Conservation (phyloP, 2,797 vertebrate genomes). For the Chromis chromis region DNA sequence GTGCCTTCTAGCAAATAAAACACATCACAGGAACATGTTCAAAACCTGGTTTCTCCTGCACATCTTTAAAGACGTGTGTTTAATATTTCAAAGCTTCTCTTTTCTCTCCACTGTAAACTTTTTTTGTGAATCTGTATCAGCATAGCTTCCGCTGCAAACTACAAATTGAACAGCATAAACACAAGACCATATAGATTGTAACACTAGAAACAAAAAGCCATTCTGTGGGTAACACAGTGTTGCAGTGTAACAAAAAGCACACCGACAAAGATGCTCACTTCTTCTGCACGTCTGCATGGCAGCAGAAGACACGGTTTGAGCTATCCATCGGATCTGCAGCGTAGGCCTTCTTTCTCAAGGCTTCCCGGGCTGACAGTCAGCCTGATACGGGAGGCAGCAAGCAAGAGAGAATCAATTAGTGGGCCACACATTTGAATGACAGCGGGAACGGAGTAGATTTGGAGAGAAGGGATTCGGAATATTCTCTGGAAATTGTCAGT, state of each 20-base stretch:
- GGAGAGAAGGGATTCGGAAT: conserved; percentile 38
- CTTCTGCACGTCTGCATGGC: conserved; percentile 29
- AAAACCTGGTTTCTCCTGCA: not conserved
- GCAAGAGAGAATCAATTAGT: conserved; percentile 78
- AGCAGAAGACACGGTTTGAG: conserved; percentile 38
- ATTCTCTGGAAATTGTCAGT: conserved; percentile 65
- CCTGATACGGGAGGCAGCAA: conserved; percentile 66
- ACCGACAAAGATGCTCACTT: conserved; percentile 17
- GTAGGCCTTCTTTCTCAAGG: conserved; percentile 48
- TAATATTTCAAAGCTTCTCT: conserved; percentile 30
- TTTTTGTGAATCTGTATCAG: conserved; percentile 37
- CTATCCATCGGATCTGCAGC: conserved; percentile 74
- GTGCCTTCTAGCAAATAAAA: too few relatives aligned
- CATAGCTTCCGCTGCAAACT: conserved; percentile 34
- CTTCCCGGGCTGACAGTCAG: conserved; percentile 69
- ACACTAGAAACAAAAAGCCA: conserved; percentile 29
- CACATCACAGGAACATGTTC: too few relatives aligned
- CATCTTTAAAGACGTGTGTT: conserved; percentile 13
- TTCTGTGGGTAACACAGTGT: conserved; percentile 34
- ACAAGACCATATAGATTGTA: conserved; percentile 33
- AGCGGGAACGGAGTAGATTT: conserved; percentile 53
- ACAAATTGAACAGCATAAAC: conserved; percentile 32
- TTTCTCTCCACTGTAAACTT: conserved; percentile 52
- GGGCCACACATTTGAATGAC: conserved; percentile 58
- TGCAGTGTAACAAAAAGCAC: conserved; percentile 39